Conservation (phyloP, 2,888 invertebrate species). For the Drosophila lutescens region DNA sequence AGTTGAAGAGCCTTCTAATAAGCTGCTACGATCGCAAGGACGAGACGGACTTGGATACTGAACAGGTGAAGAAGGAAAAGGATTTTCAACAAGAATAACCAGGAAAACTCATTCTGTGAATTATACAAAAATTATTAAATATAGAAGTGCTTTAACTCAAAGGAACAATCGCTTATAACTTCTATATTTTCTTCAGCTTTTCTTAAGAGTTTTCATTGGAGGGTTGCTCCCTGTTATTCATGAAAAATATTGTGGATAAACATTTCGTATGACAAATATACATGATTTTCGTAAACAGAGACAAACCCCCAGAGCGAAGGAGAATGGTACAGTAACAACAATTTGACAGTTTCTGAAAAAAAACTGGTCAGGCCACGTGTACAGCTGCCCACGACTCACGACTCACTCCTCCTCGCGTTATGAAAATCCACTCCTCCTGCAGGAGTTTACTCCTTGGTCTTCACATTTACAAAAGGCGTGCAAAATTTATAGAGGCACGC, state of each 20-base stretch:
- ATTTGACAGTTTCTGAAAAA: constrained; percentile 68
- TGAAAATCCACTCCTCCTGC: constrained; percentile 4
- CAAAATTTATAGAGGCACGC: constrained; percentile 78
- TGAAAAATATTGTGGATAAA: constrained; percentile 38
- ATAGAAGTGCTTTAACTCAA: background rate
- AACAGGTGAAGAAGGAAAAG: background rate
- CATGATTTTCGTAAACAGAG: constrained; percentile 21
- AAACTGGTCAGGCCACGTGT: constrained; percentile 67
- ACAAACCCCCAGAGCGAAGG: constrained; percentile 31
- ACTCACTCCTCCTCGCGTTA: constrained; percentile 19
- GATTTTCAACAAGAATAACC: background rate
- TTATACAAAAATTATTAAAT: background rate
- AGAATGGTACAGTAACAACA: constrained; percentile 43
- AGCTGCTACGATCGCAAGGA: constrained; percentile 2
- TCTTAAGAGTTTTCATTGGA: background rate
- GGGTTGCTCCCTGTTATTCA: constrained; percentile 4
- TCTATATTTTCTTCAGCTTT: background rate
- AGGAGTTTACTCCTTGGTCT: constrained; percentile 9
- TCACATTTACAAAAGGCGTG: constrained; percentile 73
- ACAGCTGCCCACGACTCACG: constrained; percentile 56
- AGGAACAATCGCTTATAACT: background rate
- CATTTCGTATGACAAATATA: constrained; percentile 38
- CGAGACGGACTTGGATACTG: background rate
- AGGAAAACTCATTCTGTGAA: too few relatives aligned
- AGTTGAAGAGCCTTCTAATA: too few relatives aligned